Evolutionary conservation across 2,888 invertebrate genomes (phyloP).

Genomic region (Ophion obscuratus): DNA sequence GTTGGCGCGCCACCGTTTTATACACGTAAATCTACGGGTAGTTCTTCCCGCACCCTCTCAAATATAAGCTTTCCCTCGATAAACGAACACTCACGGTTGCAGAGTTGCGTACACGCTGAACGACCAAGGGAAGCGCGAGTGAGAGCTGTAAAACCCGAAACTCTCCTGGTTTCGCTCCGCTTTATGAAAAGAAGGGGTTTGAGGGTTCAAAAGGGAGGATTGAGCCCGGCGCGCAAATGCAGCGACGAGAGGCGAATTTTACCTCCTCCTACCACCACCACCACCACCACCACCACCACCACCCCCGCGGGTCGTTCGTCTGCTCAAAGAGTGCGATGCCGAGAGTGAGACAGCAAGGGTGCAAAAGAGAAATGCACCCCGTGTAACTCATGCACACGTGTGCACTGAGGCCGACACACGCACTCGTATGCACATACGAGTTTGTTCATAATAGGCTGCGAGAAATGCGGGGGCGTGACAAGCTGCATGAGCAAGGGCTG

Average conservation of each 20-base stretch:
- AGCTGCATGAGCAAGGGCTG: constrained; percentile 36
- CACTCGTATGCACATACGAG: constrained; percentile 7
- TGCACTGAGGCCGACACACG: neutral
- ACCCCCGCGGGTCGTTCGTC: too few species aligned
- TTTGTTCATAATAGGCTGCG: constrained; percentile 15
- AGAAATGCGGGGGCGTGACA: constrained; percentile 54
- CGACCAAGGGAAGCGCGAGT: constrained; percentile 18
- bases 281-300: too few species aligned
- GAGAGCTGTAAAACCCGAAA: constrained; percentile 17
- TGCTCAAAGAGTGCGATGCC: constrained; percentile 44
- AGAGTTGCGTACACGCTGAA: constrained; percentile 47
- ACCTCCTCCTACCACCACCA: constrained; percentile 1
- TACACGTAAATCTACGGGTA: neutral
- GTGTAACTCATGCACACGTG: constrained; percentile 11
- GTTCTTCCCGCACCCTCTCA: neutral
- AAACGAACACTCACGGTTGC: constrained; percentile 48
- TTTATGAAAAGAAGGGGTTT: constrained; percentile 30
- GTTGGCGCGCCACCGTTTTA: constrained; percentile 43
- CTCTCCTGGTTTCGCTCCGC: constrained; percentile 4
- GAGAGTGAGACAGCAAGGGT: constrained; percentile 16
- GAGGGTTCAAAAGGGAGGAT: constrained; percentile 47
- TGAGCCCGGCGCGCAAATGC: constrained; percentile 43
- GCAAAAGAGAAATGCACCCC: constrained; percentile 16
- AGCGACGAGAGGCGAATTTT: constrained; percentile 34
- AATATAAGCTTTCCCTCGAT: constrained; percentile 52